Base-by-base conservation (phyloP, 2,797 vertebrate species). In the Takifugu rubripes region DNA sequence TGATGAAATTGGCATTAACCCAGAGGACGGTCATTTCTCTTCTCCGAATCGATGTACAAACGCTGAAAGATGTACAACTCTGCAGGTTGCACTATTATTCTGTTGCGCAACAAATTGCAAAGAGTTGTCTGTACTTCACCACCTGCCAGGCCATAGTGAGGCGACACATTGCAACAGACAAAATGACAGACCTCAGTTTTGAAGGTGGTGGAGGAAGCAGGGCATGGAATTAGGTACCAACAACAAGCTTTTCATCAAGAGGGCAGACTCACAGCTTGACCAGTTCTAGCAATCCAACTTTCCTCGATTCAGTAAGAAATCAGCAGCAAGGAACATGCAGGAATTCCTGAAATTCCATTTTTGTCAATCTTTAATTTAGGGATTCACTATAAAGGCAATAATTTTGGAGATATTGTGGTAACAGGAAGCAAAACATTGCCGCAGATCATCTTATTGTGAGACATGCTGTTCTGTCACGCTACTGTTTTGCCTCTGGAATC, bases 341-440 rank as follows among this genome's bases (percentile, higher is more conserved):
- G 47, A 79, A 74, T 88, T 89, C 82, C 81, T 72, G 65, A 84
- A 84, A 88, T 84, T 86, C 78, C 59, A 52, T 46, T 27, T 82
- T 88, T 86, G 87, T 88, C 83, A 82, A 83, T 87, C 31, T 80
- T 82, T 84, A 88, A 86, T 87, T 70, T 72, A 54, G 57, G 82
- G 83, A 87, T 88, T 83, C 12, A 12, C 2, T 12, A 14, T 40
- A 5, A 3, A 12, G 4, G 5, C 27, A 29, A 29, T 29, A 29
- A 29, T 33, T 33, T 33, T 33, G 9, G 6, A 33, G 33, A 33
- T 33, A 33, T 5, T 40, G 36, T 1, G 36, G 36, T 14, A 14
- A 14, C 36, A 14, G 70, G 42, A 40, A 50, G 56, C 65, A 73
- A 56, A 42, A 83, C 65, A 65, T 50, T 47, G 77, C 74, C 64